Evolutionary conservation across 2,113 vertebrate genomes (phyloP), one percentile per base, ranked within the genome.

Genomic region (Megaceryle torquata): DNA sequence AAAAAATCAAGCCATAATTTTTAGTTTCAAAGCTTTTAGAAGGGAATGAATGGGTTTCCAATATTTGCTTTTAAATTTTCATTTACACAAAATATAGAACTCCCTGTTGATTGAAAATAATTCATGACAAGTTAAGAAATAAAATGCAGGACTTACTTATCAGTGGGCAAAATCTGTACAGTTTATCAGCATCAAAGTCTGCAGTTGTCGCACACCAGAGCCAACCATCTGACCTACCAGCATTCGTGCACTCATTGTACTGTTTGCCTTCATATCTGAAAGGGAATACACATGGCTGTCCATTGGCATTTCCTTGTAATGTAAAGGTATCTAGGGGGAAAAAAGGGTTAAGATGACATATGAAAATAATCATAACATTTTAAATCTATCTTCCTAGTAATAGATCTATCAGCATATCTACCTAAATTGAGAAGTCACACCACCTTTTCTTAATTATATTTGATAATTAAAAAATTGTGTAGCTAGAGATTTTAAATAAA

Each of bases 131-230:
- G 39, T 12, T 64, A 37, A 20, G 37, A 22, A 60, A 53, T 43
- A 46, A 88, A 76, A 60, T 26, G 17, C 43, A 74, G 33, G 9
- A 95, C 98, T 98, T 97, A 99, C 99, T 96, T 97, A 92, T 97
- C 22, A 90, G 80, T 24, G 99, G 98, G 82, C 99, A 99, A 89
- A 98, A 98, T 78, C 99, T 99, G 96, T 97, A 99, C 19, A 98
- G 97, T 48, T 93, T 96, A 3, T 98, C 96, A 8, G 85, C 85
- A 31, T 98, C 87, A 16, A 99, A 99, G 89, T 99, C 98, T 22
- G 92, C 88, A 15, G 98, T 98, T 39, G 99, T 99, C 3, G 98
- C 97, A 91, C 99, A 99, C 99, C 99, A 99, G 28, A 98, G 97
- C 35, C 88, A 96, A 14, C 98, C 98, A 2, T 99, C 98, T 0